Conservation (phyloP, 1,140 invertebrate species). For the Aleiodes sp. region DNA sequence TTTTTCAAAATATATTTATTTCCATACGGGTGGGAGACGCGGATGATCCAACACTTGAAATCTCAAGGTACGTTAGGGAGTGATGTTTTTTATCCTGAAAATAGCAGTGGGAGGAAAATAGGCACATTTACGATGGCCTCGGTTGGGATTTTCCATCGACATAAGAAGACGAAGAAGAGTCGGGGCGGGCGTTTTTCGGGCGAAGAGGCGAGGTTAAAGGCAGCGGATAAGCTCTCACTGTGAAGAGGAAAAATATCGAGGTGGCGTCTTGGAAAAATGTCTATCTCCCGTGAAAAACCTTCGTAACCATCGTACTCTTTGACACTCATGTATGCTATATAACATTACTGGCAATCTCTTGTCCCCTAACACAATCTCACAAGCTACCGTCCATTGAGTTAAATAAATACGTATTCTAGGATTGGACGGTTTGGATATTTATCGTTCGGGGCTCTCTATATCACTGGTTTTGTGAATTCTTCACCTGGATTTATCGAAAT, state of each 20-base stretch:
- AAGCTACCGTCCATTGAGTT: too few relatives aligned
- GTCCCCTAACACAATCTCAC: too few relatives aligned
- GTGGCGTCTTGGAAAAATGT: constrained; percentile 14
- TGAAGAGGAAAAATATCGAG: constrained; percentile 15
- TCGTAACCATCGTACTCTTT: background rate
- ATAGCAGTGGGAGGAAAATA: constrained; percentile 17
- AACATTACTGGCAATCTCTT: too few relatives aligned
- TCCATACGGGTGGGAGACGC: background rate
- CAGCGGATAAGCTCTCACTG: constrained; percentile 9
- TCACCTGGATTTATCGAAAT: too few relatives aligned
- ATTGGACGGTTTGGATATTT: too few relatives aligned
- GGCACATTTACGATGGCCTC: constrained; percentile 13
- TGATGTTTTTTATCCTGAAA: constrained; percentile 15
- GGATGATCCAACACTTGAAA: constrained; percentile 16
- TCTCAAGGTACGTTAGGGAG: background rate
- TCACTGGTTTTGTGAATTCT: too few relatives aligned
- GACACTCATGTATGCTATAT: background rate
- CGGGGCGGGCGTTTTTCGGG: too few relatives aligned
- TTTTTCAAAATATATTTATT: too few relatives aligned
- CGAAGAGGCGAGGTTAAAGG: background rate
- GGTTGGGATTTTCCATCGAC: constrained; percentile 3
- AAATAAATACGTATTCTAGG: too few relatives aligned
- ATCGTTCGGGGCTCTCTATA: too few relatives aligned
- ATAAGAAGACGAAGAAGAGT: background rate
- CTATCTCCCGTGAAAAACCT: background rate